Evolutionary conservation across 2,888 invertebrate genomes (phyloP), one percentile per base, ranked within the genome.

Genomic region (Habroteleia sp.): DNA sequence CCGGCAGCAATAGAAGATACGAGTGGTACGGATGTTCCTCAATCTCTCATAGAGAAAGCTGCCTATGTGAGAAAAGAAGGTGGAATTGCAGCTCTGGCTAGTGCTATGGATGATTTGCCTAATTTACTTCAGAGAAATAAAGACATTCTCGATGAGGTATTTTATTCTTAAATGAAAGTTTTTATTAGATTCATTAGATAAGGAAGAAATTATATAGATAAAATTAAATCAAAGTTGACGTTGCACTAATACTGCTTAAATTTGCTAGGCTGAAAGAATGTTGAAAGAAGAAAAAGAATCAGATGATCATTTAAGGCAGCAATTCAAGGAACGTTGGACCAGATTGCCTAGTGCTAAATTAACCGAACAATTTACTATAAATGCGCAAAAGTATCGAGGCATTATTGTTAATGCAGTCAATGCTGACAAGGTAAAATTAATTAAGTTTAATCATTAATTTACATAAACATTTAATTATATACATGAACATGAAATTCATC

Each of bases 1-100:
- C 99, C 99, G 4, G 99, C 98, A n/a, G 97, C 98, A 50, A 92
- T 99, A 62, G 99, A 99, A 90, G 93, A 93, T 79, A 91, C 92
- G 3, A 92, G 92, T 79, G 92, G 92, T 31, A 92, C 92, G 46
- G 92, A 91, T 20, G 91, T 99, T 80, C 99, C 99, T 0, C 96
- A 94, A 54, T 97, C 97, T 7, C 90, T 99, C 75, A 90, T 94
- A 62, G 95, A 95, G 79, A 98, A 98, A 89, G 95, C 97, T 0
- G 91, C 91, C 42, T 92, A 92, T 78, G 93, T 98, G 37, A 92
- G 93, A 75, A 91, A 91, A 23, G 91, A 92, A 60, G 97, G 97
- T 35, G 98, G 98, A 0, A 90, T 95, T 69, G 88, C 91, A 33
- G 91, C 91, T 77, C 90, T 99, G 33, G 91, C 93, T 83, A 90